These are phyloP conservation scores for Hemibagrus guttatus DNA, from an alignment of 2,797 vertebrate species.

Conservation along the genomic window DNA sequence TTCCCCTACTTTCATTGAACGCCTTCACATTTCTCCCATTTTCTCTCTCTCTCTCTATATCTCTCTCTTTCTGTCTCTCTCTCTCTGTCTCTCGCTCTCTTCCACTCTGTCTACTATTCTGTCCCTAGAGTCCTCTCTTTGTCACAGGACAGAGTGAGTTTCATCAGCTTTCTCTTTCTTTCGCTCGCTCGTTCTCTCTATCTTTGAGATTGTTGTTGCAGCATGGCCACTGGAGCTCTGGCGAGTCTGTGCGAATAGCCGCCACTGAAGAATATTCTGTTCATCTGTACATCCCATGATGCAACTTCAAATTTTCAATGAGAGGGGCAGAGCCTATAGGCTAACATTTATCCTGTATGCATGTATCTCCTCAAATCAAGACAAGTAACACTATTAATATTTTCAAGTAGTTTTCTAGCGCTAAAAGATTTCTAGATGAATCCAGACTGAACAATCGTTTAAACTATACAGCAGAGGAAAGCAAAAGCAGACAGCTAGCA, in stretches of 20 bases:
- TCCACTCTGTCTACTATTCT: not conserved
- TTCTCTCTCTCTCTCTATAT: not conserved
- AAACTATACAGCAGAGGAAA: not conserved
- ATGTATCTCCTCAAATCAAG: constrained; percentile 3
- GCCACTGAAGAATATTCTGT: constrained; percentile 35
- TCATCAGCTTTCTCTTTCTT: constrained; percentile 46
- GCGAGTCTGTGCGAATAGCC: constrained; percentile 33
- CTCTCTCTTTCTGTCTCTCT: not conserved
- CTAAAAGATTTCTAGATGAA: too few species aligned
- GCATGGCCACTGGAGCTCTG: constrained; percentile 49
- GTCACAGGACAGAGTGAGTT: constrained; percentile 52
- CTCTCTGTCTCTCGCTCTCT: constrained; percentile 13
- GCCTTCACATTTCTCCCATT: not conserved
- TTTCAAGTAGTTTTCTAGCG: not conserved
- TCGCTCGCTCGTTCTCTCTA: constrained; percentile 26
- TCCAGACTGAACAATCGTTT: too few species aligned
- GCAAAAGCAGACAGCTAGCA: not conserved
- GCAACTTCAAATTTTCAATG: constrained; percentile 21
- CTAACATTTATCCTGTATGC: not conserved
- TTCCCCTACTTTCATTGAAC: not conserved
- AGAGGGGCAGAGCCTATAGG: not conserved
- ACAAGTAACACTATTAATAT: constrained; percentile 2
- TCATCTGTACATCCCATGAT: constrained; percentile 46
- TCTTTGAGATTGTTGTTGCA: constrained; percentile 41
- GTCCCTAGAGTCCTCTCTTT: constrained; percentile 52